Evolutionary conservation across 2,888 invertebrate species (phyloP).

Genomic region (Polia nebulosa): DNA sequence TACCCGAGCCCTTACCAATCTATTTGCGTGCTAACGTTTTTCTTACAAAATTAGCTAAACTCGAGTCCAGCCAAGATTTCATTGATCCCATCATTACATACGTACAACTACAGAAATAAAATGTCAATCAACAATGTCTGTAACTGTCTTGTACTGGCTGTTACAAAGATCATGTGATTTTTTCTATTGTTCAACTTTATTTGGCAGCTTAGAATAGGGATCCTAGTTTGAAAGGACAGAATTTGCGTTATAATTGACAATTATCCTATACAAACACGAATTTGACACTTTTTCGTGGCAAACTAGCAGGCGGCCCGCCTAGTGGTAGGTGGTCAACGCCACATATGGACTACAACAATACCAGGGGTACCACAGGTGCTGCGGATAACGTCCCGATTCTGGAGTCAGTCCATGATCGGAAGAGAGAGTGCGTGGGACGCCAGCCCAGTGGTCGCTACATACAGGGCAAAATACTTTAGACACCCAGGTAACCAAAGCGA

Average conservation of each 20-base stretch:
- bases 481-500: no score
- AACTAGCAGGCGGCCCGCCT: no score
- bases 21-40: slow-evolving; percentile 35
- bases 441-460: no score
- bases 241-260: background rate
- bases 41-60: slow-evolving; percentile 33
- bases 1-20: slow-evolving; percentile 37
- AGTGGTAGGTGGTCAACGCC: no score
- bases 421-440: no score
- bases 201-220: slow-evolving; percentile 4
- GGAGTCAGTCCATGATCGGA: no score
- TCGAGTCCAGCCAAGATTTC: slow-evolving; percentile 40
- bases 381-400: no score
- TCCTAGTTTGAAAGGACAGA: background rate
- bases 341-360: no score
- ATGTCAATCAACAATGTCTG: slow-evolving; percentile 44
- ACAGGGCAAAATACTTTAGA: no score
- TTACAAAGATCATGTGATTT: slow-evolving; percentile 9
- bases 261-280: no score
- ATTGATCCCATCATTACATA: slow-evolving; percentile 41
- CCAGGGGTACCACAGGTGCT: no score
- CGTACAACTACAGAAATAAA: slow-evolving; percentile 39
- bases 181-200: background rate
- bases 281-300: no score
- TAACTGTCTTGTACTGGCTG: background rate